A percentile compares a stretch with the other conserved stretches of the same genome.
These are phyloP conservation scores for Julus scanicus DNA, from an alignment of 2,888 invertebrate genomes.

Conservation along the genomic window DNA sequence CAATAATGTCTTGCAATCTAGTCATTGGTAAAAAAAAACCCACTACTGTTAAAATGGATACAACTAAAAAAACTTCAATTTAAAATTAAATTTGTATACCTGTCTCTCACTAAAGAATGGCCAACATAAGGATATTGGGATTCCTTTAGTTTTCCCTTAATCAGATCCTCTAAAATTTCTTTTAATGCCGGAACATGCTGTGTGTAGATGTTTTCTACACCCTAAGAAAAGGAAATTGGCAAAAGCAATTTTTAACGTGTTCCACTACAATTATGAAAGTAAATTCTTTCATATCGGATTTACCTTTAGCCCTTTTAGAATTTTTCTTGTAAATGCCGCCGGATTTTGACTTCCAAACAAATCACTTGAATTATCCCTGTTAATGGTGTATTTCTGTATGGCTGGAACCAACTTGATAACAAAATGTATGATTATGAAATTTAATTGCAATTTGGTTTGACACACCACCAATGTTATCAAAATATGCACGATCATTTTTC, in stretches of 20 bases:
- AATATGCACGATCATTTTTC: not conserved
- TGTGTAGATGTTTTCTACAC: slow-evolving; percentile 99
- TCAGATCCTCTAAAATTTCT: slow-evolving; percentile 88
- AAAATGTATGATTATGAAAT: not conserved
- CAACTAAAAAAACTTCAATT: not conserved
- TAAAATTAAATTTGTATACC: slow-evolving; percentile 61
- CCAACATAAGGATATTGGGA: slow-evolving; percentile 86
- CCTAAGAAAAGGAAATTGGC: slow-evolving; percentile 72
- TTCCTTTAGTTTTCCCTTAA: slow-evolving; percentile 90
- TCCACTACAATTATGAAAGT: not conserved
- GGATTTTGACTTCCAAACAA: slow-evolving; percentile 84
- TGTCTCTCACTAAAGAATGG: slow-evolving; percentile 67
- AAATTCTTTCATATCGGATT: slow-evolving; percentile 64
- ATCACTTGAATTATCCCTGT: slow-evolving; percentile 81
- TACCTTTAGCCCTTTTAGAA: slow-evolving; percentile 77
- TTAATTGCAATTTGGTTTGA: no score
- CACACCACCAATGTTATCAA: no score
- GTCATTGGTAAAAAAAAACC: not conserved
- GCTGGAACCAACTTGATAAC: slow-evolving; percentile 71
- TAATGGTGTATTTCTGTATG: slow-evolving; percentile 86
- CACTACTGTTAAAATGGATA: not conserved
- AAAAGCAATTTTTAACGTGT: slow-evolving; percentile 60
- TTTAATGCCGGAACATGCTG: slow-evolving; percentile 95
- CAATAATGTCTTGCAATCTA: slow-evolving; percentile 87
- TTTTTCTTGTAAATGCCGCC: slow-evolving; percentile 90